phyloP scores from a whole-genome alignment of 2,888 invertebrate genomes.

The Stictocephala bisonia region DNA sequence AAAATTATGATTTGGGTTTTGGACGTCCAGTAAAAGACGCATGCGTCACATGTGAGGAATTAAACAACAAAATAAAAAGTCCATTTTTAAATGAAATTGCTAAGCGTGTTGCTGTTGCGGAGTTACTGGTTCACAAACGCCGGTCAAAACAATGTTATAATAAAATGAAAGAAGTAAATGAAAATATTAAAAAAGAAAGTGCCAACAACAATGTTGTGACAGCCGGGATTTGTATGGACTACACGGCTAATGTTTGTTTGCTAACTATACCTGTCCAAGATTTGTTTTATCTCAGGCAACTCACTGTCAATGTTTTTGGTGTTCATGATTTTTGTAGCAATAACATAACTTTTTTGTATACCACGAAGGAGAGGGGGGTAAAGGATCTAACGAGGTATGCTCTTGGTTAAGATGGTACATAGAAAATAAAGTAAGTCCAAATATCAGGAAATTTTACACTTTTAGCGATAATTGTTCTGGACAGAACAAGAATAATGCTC shows the following conservation, averaged over 20 bases:
- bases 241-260: conserved; percentile 38
- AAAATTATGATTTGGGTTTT: conserved; percentile 18
- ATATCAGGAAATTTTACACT: conserved; percentile 36
- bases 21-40: conserved; percentile 17
- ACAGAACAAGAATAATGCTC: conserved; percentile 45
- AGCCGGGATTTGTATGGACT: conserved; percentile 33
- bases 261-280: conserved; percentile 42
- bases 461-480: conserved; percentile 48
- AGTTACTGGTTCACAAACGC: conserved; percentile 4
- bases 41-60: conserved; percentile 21
- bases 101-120: conserved; percentile 5
- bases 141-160: conserved; percentile 16
- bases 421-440: conserved; percentile 12
- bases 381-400: conserved; percentile 46
- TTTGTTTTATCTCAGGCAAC: conserved; percentile 40
- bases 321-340: conserved; percentile 18
- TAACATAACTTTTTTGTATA: conserved; percentile 35
- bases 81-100: conserved; percentile 8
- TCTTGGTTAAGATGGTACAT: conserved; percentile 34
- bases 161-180: not conserved
- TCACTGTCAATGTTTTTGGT: conserved; percentile 43
- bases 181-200: not conserved
- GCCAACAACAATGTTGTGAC: not conserved
- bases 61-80: conserved; percentile 19
- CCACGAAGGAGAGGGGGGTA: conserved; percentile 47